phyloP scores from a whole-genome alignment of 2,797 vertebrate species.

The Zalophus californianus region DNA sequence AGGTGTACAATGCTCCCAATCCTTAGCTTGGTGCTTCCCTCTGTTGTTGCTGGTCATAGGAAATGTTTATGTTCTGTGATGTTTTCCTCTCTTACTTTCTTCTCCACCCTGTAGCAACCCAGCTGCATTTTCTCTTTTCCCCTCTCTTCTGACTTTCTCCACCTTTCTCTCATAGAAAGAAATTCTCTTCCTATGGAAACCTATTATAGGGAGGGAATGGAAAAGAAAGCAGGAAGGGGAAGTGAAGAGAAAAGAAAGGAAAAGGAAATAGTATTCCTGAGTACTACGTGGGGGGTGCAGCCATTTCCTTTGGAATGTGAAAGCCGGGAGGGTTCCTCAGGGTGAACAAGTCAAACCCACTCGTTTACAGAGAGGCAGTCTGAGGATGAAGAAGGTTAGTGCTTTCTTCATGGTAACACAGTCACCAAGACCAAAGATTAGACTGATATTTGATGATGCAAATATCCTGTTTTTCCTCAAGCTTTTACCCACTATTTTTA shows the following conservation, averaged over 20 bases:
- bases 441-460: background rate
- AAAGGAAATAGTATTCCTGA: background rate
- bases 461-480: background rate
- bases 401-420: background rate
- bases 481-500: background rate
- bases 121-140: background rate
- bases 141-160: background rate
- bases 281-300: rapidly evolving
- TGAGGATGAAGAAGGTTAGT: background rate
- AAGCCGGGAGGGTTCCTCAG: background rate
- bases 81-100: background rate
- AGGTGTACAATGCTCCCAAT: rapidly evolving
- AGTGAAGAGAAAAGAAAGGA: background rate
- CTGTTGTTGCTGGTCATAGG: background rate
- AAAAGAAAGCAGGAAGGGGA: background rate
- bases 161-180: background rate
- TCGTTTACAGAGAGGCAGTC: background rate
- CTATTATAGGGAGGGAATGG: background rate
- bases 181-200: background rate
- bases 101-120: background rate
- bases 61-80: background rate
- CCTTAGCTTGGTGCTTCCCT: background rate
- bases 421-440: background rate
- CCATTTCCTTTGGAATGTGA: background rate
- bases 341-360: too few relatives aligned